Evolutionary conservation across 1,140 invertebrate genomes (phyloP).

Genomic region (Sinella curviseta): DNA sequence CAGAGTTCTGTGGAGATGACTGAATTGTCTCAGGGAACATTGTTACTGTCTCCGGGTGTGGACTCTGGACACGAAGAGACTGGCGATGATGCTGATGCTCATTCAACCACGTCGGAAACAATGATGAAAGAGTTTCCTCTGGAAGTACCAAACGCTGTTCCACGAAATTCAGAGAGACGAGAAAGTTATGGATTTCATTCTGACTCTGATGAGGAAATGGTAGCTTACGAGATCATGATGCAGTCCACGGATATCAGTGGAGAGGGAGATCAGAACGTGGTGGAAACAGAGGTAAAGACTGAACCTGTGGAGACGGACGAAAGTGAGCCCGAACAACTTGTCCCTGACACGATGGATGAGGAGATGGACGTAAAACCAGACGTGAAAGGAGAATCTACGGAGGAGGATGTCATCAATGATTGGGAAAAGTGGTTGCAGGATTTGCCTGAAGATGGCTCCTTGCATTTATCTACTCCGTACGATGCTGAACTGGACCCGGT

Average conservation of each 20-base stretch:
- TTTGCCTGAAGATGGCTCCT: background rate
- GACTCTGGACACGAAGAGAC: slow-evolving; percentile 17
- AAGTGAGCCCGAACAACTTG: too few species aligned
- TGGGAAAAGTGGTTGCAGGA: background rate
- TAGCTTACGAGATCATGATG: background rate
- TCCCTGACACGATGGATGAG: background rate
- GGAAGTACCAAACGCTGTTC: background rate
- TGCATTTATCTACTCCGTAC: too few species aligned
- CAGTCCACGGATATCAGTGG: too few species aligned
- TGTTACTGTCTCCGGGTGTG: background rate
- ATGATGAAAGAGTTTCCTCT: background rate
- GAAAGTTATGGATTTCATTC: slow-evolving; percentile 1
- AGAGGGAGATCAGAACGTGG: too few species aligned
- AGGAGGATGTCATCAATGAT: background rate
- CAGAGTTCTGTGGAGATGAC: background rate
- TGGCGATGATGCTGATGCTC: background rate
- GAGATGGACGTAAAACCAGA: background rate
- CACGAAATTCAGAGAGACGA: background rate
- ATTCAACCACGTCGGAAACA: background rate
- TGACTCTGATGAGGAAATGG: background rate
- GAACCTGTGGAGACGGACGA: too few species aligned
- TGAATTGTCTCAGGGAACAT: background rate
- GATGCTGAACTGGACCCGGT: too few species aligned
- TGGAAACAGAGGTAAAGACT: background rate
- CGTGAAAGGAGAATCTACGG: background rate